A percentile compares a stretch with the other conserved stretches of the same genome.
Conservation (phyloP, 2,113 vertebrate species). For the Eulemur rufifrons region DNA sequence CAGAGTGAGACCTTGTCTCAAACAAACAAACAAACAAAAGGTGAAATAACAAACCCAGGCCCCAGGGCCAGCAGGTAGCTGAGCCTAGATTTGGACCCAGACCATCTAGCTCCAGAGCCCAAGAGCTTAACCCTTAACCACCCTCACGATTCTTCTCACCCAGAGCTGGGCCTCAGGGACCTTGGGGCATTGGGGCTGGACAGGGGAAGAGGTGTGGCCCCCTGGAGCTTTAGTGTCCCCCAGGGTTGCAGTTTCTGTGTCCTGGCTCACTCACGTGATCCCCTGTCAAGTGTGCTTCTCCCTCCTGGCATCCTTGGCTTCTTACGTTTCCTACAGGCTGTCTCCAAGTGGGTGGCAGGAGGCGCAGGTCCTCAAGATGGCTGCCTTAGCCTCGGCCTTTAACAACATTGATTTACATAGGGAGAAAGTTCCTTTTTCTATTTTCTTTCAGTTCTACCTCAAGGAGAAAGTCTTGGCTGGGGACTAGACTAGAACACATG, state of each 20-base stretch:
- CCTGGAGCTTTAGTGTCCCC: background rate
- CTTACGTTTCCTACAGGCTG: background rate
- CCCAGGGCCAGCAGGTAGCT: background rate
- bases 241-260: background rate
- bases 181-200: background rate
- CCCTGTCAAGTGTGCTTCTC: background rate
- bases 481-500: background rate
- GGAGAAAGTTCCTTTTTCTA: background rate
- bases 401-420: background rate
- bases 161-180: background rate
- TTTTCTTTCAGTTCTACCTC: background rate
- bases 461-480: background rate
- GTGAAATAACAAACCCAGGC: background rate
- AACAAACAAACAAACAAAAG: too few species aligned
- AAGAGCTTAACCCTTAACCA: background rate
- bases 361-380: background rate
- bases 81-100: background rate
- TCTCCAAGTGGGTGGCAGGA: background rate
- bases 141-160: background rate
- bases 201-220: background rate
- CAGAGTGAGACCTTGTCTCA: too few species aligned
- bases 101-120: background rate
- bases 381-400: background rate
- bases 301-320: background rate
- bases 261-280: background rate